Evolutionary conservation across 2,888 invertebrate species (phyloP), one percentile per base, ranked within the genome.

Genomic region (Xylota segnis): DNA sequence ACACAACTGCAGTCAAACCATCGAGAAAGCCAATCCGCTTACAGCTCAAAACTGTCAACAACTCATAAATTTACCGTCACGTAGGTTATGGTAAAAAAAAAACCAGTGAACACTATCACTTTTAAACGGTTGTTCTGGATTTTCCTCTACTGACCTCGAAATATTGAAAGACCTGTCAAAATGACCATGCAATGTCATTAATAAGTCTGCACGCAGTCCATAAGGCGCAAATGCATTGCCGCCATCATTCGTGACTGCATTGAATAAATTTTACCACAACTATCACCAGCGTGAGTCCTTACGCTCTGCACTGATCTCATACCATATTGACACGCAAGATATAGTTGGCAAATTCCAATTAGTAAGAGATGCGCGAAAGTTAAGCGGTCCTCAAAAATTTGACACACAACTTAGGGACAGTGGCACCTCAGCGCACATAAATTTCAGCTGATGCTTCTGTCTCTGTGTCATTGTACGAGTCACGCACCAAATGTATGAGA

Each of bases 111-210:
- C 32, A 59, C 58, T 34, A 59, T 83, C 61, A 72, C 77, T 83
- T 83, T 47, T 47, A 7, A 58, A 47, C 66, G 10, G 66, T 58
- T 47, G 10, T 34, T 29, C 18, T 18, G 37, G 27, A 47, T 56
- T 66, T 45, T 40, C 45, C 23, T n/a, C 71, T 9, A 58, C 50
- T 70, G 79, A 79, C 83, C 83, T 79, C 79, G 75, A 77, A 68
- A 66, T 34, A n/a, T 12, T 16, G 40, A 43, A 74, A 68, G 43
- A 56, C 52, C 52, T 68, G 72, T 37, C 72, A 29, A 23, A 43
- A 32, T 59, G 43, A 52, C 74, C 77, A 77, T 61, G 37, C 72
- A 72, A 68, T 70, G 50, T 65, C 59, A 23, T 45, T 61, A 50
- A 79, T 59, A 63, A 66, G 43, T 43, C 59, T 65, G 47, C 47